Evolutionary conservation across 1,140 invertebrate genomes (phyloP).

Genomic region (Drosophila punjabiensis): DNA sequence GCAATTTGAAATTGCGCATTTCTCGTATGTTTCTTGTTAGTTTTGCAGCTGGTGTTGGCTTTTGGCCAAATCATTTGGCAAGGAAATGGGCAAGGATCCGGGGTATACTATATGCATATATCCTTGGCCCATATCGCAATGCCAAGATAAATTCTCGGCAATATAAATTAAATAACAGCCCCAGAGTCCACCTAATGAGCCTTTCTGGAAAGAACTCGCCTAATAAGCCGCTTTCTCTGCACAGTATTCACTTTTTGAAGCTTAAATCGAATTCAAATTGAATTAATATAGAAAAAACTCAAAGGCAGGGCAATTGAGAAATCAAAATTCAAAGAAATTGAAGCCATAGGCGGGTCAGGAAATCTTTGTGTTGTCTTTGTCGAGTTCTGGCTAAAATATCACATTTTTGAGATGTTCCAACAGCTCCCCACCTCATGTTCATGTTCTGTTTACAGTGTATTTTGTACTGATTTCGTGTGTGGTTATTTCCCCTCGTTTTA

Average conservation of each 20-base stretch:
- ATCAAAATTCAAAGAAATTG: constrained; percentile 1
- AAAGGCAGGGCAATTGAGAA: not conserved
- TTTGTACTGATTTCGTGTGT: not conserved
- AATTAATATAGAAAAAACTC: not conserved
- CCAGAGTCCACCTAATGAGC: not conserved
- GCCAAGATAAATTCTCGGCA: constrained; percentile 22
- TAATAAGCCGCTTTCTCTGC: not conserved
- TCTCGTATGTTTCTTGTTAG: constrained; percentile 21
- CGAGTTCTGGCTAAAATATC: not conserved
- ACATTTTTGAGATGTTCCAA: not conserved
- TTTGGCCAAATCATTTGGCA: constrained; percentile 53
- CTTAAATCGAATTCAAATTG: not conserved
- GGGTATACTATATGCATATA: not conserved
- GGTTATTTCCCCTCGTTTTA: not conserved
- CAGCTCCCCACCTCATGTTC: not conserved
- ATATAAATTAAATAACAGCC: constrained; percentile 39
- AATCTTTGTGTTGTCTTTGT: not conserved
- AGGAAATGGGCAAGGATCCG: constrained; percentile 29
- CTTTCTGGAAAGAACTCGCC: too few species aligned
- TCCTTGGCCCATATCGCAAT: constrained; percentile 21
- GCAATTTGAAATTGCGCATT: constrained; percentile 37
- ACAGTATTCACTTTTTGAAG: not conserved
- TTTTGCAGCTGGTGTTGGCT: constrained; percentile 29
- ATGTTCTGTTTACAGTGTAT: not conserved
- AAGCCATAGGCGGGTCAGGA: not conserved